Evolutionary conservation across 2,888 invertebrate genomes (phyloP), one percentile per base, ranked within the genome.

Genomic region (Miltochrista miniata): DNA sequence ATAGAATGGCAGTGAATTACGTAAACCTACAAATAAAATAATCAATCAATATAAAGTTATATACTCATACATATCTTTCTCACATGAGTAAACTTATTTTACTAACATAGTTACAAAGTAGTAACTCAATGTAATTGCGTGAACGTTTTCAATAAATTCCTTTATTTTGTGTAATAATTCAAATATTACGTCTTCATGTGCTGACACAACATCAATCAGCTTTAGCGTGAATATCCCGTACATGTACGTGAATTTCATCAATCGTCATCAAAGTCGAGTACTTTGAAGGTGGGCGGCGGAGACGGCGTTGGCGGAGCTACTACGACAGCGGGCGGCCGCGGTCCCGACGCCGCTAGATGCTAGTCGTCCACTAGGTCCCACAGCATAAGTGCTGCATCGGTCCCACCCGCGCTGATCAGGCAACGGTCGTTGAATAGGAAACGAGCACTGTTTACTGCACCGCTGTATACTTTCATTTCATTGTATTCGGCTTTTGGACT

Each of bases 371-470:
- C 95, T 59, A 97, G 89, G 85, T 97, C 96, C 97, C 98, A 98
- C 61, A 98, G 93, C 96, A 98, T 96, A 35, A 98, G 93, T 7
- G 96, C 95, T 24, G 97, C 97, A 79, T 98, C 98, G 60, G 95
- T 94, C 31, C 98, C 98, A 2, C 98, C 98, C 9, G 96, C 95
- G 13, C 96, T 96, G 47, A 97, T 95, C 54, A 98, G 90, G 73
- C 96, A 96, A 48, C 96, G 94, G 83, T 98, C 97, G 76, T 97
- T 97, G 88, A 95, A 96, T 13, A 97, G 92, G 88, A 98, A 98
- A 38, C 96, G 93, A 0, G 96, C 95, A 54, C 95, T 94, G 34
- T 96, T 96, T 43, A 98, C 93, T 68, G 95, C 93, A 30, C 96
- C 96, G 34, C 97, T 96, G 92, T 98, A 98, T 0, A 96, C 95